Evolutionary conservation across 2,888 invertebrate species (phyloP), one percentile per base, ranked within the genome.

Genomic region (Andrena marginata): DNA sequence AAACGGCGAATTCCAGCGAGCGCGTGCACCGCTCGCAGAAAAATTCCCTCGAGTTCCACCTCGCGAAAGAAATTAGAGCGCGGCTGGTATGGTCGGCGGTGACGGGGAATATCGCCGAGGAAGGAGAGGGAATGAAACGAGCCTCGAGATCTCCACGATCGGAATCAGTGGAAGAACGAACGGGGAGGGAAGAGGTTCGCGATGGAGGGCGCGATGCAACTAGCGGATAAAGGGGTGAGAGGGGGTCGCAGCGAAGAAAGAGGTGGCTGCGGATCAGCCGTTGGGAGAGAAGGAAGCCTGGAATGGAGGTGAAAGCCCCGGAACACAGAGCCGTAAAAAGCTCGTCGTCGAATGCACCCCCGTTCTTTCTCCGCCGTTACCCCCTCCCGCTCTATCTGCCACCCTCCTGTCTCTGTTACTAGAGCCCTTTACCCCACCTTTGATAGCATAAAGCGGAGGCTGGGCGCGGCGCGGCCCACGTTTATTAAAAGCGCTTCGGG

Each of bases 1-100:
- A 26, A 56, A 26, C 56, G 56, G 3, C 56, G 56, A 23, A 13
- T 20, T 4, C 8, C 56, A 10, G 56, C 10, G 23, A 23, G 23
- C 23, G 23, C 26, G 23, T 56, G 56, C 13, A 1, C 56, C 56
- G 26, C 10, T 26, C 65, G 29, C 59, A 13, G 56, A 79, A 79
- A 33, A 76, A 77, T 79, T 75, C 35, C 62, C 89, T 90, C 85
- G 89, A 89, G 89, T 91, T 92, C 89, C 86, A 89, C 86, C 89
- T 90, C 91, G 89, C 90, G 90, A 92, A 92, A 89, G 87, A 88
- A 89, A 92, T 92, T 91, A 92, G 88, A 89, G 83, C 84, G 69
- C 51, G 84, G 82, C 67, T 84, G 77, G 73, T 72, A 77, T 74
- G 79, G 69, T 65, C 71, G 59, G 70, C 76, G 51, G 26, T 56